Percentiles rank a stretch among this genome's conserved stretches.
Evolutionary conservation across 2,797 vertebrate genomes (phyloP).

Genomic region (Dryobates pubescens): DNA sequence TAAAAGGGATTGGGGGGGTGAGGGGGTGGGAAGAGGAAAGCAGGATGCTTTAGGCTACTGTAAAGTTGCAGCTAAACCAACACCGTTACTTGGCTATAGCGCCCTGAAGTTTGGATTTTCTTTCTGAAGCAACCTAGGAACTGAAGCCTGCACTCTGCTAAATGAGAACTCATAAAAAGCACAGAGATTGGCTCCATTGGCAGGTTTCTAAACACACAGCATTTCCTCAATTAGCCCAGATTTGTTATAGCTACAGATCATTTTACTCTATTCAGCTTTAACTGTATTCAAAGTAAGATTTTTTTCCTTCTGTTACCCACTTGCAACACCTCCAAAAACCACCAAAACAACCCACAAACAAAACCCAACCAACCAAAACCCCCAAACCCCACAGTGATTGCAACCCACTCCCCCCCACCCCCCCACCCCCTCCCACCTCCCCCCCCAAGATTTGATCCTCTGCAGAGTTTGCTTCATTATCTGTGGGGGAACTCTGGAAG

Average conservation of each 20-base stretch:
- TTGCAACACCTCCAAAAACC: background rate
- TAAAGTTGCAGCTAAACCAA: background rate
- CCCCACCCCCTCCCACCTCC: background rate
- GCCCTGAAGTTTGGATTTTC: background rate
- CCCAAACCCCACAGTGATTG: background rate
- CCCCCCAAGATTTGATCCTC: constrained; percentile 28
- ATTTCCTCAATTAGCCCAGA: background rate
- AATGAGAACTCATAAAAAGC: background rate
- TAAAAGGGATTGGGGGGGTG: background rate
- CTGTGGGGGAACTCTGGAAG: background rate
- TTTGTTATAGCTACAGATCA: background rate
- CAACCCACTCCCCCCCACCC: constrained; percentile 23
- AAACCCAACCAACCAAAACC: constrained; percentile 11
- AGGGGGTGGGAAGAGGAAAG: background rate
- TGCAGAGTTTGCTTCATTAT: background rate
- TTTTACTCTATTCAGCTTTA: background rate
- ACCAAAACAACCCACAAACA: constrained; percentile 1
- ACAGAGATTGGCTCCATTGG: background rate
- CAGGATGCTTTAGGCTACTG: background rate
- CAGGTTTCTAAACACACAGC: background rate
- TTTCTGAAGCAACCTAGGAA: background rate
- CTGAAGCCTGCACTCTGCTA: background rate
- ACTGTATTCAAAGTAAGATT: background rate
- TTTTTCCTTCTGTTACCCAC: background rate
- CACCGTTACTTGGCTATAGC: background rate